These are phyloP conservation scores for Blera fallax DNA, from an alignment of 2,888 invertebrate species.

Conservation along the genomic window DNA sequence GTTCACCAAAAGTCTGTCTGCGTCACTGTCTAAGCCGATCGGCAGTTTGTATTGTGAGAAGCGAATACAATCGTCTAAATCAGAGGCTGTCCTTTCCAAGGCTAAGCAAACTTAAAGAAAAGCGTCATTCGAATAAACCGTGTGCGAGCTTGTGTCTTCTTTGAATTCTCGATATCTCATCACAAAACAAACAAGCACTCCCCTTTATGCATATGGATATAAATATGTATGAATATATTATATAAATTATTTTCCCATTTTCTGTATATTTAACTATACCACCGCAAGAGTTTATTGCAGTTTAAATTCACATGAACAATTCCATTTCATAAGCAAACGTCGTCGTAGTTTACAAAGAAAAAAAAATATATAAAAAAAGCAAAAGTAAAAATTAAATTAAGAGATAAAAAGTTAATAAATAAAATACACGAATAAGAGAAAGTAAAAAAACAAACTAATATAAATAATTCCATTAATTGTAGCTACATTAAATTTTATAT, in stretches of 20 bases:
- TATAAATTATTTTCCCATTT: slow-evolving; percentile 59
- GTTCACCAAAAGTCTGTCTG: slow-evolving; percentile 79
- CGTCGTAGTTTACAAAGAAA: slow-evolving; percentile 44
- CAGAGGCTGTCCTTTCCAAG: slow-evolving; percentile 78
- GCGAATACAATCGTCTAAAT: slow-evolving; percentile 80
- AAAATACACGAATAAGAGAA: slow-evolving; percentile 38
- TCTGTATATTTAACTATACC: slow-evolving; percentile 72
- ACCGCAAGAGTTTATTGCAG: slow-evolving; percentile 71
- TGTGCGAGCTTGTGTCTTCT: slow-evolving; percentile 16
- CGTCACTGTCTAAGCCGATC: slow-evolving; percentile 79
- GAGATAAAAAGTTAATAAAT: slow-evolving; percentile 27
- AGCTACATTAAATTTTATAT: slow-evolving; percentile 71
- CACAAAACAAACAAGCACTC: slow-evolving; percentile 12
- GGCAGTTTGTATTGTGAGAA: slow-evolving; percentile 81
- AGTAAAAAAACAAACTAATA: slow-evolving; percentile 38
- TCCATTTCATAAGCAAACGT: slow-evolving; percentile 70
- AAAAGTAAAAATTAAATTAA: slow-evolving; percentile 49
- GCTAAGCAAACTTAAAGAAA: slow-evolving; percentile 60
- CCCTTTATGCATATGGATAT: slow-evolving; percentile 42
- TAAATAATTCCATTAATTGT: slow-evolving; percentile 72
- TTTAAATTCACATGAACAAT: slow-evolving; percentile 70
- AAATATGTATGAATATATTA: slow-evolving; percentile 49
- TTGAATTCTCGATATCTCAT: slow-evolving; percentile 43
- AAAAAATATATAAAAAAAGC: slow-evolving; percentile 4
- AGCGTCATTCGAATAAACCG: slow-evolving; percentile 32